Conservation (phyloP, 1,140 invertebrate genomes). For the Solenopsis fugax region DNA sequence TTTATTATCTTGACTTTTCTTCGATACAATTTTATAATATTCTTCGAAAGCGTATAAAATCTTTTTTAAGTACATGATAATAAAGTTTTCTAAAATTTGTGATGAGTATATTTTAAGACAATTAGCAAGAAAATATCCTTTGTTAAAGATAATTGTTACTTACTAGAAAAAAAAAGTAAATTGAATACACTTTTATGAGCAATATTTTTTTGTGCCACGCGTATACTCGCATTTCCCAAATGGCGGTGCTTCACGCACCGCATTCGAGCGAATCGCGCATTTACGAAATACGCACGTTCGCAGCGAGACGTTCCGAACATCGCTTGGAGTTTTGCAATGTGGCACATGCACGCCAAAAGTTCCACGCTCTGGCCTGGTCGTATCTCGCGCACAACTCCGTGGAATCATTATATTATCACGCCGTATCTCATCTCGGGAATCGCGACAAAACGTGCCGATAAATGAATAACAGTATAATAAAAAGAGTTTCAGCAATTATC, state of each 20-base stretch:
- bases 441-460: neutral
- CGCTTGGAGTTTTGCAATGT: slow-evolving; percentile 18
- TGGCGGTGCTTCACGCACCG: neutral
- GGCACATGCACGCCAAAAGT: slow-evolving; percentile 18
- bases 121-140: too few species aligned
- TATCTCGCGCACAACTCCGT: neutral
- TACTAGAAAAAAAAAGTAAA: too few species aligned
- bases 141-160: too few species aligned
- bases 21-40: too few species aligned
- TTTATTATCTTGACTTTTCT: too few species aligned
- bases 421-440: neutral
- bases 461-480: neutral
- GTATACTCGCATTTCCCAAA: slow-evolving; percentile 8
- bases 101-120: too few species aligned
- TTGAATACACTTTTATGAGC: too few species aligned
- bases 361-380: neutral
- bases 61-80: too few species aligned
- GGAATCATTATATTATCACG: slow-evolving; percentile 18
- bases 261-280: neutral
- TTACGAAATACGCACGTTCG: slow-evolving; percentile 16
- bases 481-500: neutral
- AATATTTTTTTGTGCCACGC: too few species aligned
- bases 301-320: neutral
- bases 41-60: too few species aligned
- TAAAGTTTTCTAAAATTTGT: too few species aligned